Evolutionary conservation across 1,140 invertebrate genomes (phyloP).

Genomic region (Polypedilum pembai): DNA sequence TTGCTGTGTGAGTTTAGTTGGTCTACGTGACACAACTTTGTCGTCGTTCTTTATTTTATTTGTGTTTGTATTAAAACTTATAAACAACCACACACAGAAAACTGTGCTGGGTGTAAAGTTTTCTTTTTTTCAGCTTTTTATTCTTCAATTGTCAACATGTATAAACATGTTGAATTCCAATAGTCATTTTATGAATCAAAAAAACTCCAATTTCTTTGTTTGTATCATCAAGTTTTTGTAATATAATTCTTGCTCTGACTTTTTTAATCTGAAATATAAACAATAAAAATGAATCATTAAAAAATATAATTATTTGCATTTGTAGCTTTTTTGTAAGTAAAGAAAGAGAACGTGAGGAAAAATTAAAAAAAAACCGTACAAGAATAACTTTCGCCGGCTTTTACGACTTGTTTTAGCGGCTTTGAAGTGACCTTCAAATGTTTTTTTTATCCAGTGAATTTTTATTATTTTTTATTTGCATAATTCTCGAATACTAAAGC

Average conservation of each 20-base stretch:
- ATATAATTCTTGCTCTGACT: no score
- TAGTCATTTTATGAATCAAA: neutral
- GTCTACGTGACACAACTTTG: conserved; percentile 1
- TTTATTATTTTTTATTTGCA: conserved; percentile 5
- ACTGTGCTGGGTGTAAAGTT: neutral
- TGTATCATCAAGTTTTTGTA: no score
- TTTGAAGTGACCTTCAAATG: neutral
- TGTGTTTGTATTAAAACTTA: neutral
- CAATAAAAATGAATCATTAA: no score
- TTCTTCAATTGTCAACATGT: neutral
- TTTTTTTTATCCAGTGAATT: neutral
- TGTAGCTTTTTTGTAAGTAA: no score
- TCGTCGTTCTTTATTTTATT: neutral
- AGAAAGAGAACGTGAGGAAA: no score
- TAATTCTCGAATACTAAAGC: neutral
- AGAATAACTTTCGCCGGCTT: neutral
- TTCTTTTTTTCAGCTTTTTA: neutral
- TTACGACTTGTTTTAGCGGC: neutral
- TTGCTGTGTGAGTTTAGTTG: neutral
- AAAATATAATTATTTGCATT: no score
- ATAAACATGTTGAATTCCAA: neutral
- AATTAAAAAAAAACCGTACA: no score
- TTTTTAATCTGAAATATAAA: no score
- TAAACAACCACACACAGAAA: neutral
- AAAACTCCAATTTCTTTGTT: no score